A percentile compares a stretch with the other conserved stretches of the same genome.
These are phyloP conservation scores for Drosophila rhopaloa DNA, from an alignment of 1,140 invertebrate genomes.

Conservation along the genomic window DNA sequence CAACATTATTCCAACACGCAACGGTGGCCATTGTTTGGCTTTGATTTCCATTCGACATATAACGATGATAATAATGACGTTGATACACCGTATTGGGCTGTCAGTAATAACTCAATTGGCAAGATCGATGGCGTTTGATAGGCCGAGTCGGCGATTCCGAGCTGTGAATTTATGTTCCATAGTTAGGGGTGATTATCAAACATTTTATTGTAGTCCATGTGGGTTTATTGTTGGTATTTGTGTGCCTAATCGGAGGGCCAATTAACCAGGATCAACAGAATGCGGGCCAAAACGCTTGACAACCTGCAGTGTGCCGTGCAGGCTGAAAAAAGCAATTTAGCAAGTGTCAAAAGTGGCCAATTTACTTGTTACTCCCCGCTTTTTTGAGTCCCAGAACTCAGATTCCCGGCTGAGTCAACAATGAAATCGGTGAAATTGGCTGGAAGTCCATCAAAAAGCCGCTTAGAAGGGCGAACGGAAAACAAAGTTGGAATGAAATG, in stretches of 20 bases:
- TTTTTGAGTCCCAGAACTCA: conserved; percentile 8
- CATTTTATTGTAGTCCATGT: conserved; percentile 29
- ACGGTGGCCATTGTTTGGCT: conserved; percentile 63
- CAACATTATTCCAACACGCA: conserved; percentile 65
- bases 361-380: conserved; percentile 60
- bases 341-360: conserved; percentile 72
- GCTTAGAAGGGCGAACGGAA: conserved; percentile 31
- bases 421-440: conserved; percentile 78
- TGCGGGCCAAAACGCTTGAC: conserved; percentile 36
- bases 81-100: conserved; percentile 69
- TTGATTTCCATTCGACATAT: conserved; percentile 61
- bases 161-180: conserved; percentile 48
- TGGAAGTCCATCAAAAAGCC: conserved; percentile 62
- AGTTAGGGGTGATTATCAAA: conserved; percentile 33
- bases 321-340: conserved; percentile 59
- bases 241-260: conserved; percentile 36
- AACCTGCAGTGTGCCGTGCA: conserved; percentile 28
- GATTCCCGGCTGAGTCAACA: conserved; percentile 55
- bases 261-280: conserved; percentile 39
- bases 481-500: conserved; percentile 52
- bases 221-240: conserved; percentile 12
- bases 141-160: conserved; percentile 3
- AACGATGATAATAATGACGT: conserved; percentile 27
- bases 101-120: conserved; percentile 75
- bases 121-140: conserved; percentile 68